Evolutionary conservation across 2,888 invertebrate genomes (phyloP).

Genomic region (Drosophila kambysellisi): DNA sequence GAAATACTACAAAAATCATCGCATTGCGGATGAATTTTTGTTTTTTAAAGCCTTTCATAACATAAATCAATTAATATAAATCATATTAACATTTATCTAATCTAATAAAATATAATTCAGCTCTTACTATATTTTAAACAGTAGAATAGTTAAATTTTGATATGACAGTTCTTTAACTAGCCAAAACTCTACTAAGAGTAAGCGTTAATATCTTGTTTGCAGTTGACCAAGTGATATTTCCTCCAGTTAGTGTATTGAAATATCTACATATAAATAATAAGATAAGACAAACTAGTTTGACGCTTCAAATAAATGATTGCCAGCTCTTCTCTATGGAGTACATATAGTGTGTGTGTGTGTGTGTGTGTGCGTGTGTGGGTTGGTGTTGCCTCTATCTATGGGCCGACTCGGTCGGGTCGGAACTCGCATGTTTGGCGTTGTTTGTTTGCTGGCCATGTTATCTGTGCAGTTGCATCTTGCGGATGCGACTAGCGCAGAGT

Average conservation of each 20-base stretch:
- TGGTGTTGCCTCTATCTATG: conserved; percentile 67
- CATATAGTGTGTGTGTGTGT: conserved; percentile 21
- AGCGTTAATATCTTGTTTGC: not conserved
- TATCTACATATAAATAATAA: conserved; percentile 74
- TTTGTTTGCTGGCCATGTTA: conserved; percentile 66
- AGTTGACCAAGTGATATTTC: conserved; percentile 1
- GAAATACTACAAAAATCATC: not conserved
- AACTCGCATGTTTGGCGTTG: conserved; percentile 67
- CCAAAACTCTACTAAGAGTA: no score
- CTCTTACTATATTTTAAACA: not conserved
- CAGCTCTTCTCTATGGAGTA: conserved; percentile 49
- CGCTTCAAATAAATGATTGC: conserved; percentile 81
- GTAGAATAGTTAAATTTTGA: not conserved
- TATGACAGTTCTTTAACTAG: not conserved
- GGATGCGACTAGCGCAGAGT: conserved; percentile 61
- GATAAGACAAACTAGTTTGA: conserved; percentile 81
- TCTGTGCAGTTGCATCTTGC: conserved; percentile 68
- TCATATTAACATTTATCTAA: not conserved
- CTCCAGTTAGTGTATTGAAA: conserved; percentile 37
- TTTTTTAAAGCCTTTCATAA: not conserved
- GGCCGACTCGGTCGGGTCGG: conserved; percentile 38
- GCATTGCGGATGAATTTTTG: no score
- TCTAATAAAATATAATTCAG: not conserved
- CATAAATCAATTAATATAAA: not conserved
- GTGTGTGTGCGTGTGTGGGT: conserved; percentile 18